A percentile compares a stretch with the other conserved stretches of the same genome.
phyloP scores from a whole-genome alignment of 2,113 vertebrate genomes.

The Paratilapia polleni region DNA sequence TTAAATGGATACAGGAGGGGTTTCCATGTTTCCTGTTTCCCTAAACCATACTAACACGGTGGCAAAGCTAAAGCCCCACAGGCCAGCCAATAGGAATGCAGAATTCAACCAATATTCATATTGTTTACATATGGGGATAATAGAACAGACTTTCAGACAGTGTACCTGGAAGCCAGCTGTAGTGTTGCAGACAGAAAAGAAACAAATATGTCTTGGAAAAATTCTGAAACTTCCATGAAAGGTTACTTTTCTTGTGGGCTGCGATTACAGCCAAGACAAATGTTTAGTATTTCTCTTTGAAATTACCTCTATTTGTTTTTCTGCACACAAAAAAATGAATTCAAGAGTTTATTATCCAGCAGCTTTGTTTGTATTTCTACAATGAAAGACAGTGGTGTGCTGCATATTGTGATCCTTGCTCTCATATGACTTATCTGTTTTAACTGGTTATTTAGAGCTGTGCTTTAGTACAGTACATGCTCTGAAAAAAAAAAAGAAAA shows the following conservation, averaged over 20 bases:
- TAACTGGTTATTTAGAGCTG: neutral
- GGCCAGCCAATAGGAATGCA: neutral
- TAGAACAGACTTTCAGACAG: neutral
- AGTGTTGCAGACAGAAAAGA: neutral
- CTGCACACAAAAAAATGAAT: neutral
- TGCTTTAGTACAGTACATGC: neutral
- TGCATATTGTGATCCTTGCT: neutral
- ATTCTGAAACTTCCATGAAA: neutral
- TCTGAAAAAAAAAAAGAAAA: neutral
- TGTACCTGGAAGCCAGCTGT: neutral
- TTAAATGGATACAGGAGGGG: slow-evolving; percentile 31
- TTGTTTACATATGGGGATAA: neutral
- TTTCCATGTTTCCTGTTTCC: slow-evolving; percentile 10
- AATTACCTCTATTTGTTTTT: neutral
- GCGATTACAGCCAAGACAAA: neutral
- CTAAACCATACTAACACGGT: neutral
- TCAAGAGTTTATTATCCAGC: neutral
- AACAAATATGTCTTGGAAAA: neutral
- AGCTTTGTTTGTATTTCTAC: neutral
- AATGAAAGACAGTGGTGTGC: neutral
- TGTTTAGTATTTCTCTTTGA: slow-evolving; percentile 6
- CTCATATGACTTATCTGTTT: neutral
- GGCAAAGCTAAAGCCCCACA: slow-evolving; percentile 13
- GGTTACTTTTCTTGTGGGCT: neutral
- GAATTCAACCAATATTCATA: neutral